Evolutionary conservation across 2,113 vertebrate genomes (phyloP).

Genomic region (Promerops cafer): DNA sequence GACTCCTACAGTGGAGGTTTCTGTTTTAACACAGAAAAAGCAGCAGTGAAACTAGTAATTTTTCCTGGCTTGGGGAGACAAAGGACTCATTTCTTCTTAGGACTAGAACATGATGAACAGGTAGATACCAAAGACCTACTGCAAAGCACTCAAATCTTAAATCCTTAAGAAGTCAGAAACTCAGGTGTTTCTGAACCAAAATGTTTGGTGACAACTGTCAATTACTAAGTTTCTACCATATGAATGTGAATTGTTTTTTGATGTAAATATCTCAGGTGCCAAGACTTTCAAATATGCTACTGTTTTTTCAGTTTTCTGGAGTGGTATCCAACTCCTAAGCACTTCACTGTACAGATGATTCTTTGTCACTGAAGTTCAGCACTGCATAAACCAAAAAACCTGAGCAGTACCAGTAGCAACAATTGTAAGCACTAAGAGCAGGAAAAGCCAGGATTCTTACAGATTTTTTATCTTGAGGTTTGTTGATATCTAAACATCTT

Average conservation of each 20-base stretch:
- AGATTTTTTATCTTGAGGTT: not conserved
- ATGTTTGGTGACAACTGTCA: not conserved
- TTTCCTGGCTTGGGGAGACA: not conserved
- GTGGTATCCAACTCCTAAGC: not conserved
- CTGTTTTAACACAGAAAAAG: slow-evolving; percentile 24
- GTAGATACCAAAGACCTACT: not conserved
- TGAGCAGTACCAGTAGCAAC: not conserved
- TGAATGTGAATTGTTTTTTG: not conserved
- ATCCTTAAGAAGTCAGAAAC: not conserved
- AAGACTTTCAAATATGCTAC: not conserved
- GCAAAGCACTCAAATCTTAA: not conserved
- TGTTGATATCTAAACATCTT: not conserved
- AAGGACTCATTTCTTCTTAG: not conserved
- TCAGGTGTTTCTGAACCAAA: not conserved
- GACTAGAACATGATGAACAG: not conserved
- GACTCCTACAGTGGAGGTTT: not conserved
- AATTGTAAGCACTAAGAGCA: not conserved
- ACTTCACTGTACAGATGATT: not conserved
- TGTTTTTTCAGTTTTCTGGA: not conserved
- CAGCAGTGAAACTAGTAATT: slow-evolving; percentile 35
- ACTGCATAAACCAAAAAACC: not conserved
- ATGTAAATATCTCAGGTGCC: not conserved
- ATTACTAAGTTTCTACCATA: not conserved
- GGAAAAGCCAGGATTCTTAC: not conserved
- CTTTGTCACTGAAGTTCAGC: not conserved